Evolutionary conservation across 1,140 invertebrate genomes (phyloP).

Genomic region (Mizuhopecten yessoensis): DNA sequence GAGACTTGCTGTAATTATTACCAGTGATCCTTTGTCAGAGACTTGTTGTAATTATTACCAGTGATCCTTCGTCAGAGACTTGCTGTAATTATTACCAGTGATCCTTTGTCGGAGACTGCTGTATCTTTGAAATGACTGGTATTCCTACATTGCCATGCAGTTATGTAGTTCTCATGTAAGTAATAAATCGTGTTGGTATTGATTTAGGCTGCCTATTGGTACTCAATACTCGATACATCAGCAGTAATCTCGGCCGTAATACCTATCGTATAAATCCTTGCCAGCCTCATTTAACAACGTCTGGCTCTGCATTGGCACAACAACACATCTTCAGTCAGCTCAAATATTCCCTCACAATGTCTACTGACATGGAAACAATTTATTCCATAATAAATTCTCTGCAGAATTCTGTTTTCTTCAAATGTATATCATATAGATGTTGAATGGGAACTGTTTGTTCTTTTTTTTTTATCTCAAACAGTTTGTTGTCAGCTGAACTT

Average conservation of each 20-base stretch:
- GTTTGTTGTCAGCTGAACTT: too few species aligned
- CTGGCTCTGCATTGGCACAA: background rate
- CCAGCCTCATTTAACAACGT: conserved; percentile 10
- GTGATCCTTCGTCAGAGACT: too few species aligned
- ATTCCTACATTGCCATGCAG: background rate
- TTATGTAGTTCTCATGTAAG: background rate
- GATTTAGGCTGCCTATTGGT: background rate
- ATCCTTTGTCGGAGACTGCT: too few species aligned
- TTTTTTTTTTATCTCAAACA: too few species aligned
- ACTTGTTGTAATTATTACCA: too few species aligned
- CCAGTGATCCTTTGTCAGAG: too few species aligned
- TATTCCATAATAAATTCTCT: background rate
- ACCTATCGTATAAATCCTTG: background rate
- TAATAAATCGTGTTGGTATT: background rate
- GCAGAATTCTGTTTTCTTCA: background rate
- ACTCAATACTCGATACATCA: conserved; percentile 3
- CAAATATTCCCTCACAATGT: background rate
- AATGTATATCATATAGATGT: background rate
- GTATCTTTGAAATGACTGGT: too few species aligned
- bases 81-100: too few species aligned
- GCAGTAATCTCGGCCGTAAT: background rate
- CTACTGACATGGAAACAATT: conserved; percentile 1
- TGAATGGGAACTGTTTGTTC: too few species aligned
- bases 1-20: too few species aligned
- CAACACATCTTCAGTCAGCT: background rate